Conservation (phyloP, 2,113 vertebrate genomes). For the Candoia aspera region DNA sequence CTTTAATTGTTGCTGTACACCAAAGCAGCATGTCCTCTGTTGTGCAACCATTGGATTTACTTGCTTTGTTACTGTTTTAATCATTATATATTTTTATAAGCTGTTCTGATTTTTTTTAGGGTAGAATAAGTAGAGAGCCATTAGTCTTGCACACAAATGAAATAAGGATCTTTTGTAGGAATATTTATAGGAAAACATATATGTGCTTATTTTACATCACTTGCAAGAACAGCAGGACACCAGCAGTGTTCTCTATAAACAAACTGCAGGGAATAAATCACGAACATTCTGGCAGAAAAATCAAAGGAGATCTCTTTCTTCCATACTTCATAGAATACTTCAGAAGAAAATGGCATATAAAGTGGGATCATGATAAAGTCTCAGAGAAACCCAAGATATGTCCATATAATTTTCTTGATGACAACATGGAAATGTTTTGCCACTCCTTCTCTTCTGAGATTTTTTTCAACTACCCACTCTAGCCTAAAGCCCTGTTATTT, state of each 20-base stretch:
- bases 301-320: background rate
- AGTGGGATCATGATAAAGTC: background rate
- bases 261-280: background rate
- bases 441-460: background rate
- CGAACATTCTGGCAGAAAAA: background rate
- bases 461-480: background rate
- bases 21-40: background rate
- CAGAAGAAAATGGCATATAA: background rate
- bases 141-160: background rate
- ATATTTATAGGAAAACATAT: slow-evolving; percentile 4
- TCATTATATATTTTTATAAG: background rate
- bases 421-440: background rate
- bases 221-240: background rate
- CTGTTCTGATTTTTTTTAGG: background rate
- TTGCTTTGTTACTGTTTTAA: slow-evolving; percentile 1
- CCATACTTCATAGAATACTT: background rate
- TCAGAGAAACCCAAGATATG: background rate
- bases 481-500: background rate
- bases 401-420: background rate
- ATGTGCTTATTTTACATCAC: slow-evolving; percentile 1
- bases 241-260: background rate
- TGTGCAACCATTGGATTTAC: background rate
- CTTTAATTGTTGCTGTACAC: background rate
- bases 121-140: background rate
- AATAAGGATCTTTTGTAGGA: background rate